Evolutionary conservation across 2,113 vertebrate genomes (phyloP).

Genomic region (Nettapus auritus): DNA sequence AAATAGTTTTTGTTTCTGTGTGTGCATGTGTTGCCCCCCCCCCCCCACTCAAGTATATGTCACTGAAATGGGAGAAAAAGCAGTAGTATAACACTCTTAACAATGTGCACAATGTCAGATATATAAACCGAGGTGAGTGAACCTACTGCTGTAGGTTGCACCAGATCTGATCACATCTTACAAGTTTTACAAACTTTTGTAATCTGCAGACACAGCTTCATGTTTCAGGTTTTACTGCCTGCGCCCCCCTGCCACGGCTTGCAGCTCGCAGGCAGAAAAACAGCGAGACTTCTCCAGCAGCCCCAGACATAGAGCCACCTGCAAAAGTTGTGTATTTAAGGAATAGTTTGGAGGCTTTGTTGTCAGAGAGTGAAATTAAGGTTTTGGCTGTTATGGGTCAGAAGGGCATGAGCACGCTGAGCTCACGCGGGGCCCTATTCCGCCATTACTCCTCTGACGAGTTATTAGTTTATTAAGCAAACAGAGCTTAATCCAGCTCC

Average conservation of each 20-base stretch:
- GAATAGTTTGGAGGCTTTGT: constrained; percentile 27
- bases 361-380: constrained; percentile 41
- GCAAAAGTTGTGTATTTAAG: constrained; percentile 23
- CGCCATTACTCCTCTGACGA: neutral
- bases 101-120: neutral
- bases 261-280: neutral
- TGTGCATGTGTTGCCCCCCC: neutral
- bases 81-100: neutral
- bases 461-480: constrained; percentile 26
- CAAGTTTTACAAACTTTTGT: constrained; percentile 43
- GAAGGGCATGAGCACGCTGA: neutral
- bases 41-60: neutral
- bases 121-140: neutral
- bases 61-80: neutral
- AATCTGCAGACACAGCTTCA: constrained; percentile 37
- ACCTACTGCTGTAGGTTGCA: constrained; percentile 24
- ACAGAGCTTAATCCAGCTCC: constrained; percentile 4
- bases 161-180: constrained; percentile 8
- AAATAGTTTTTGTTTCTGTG: neutral
- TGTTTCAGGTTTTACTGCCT: constrained; percentile 53
- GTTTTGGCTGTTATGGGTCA: constrained; percentile 33
- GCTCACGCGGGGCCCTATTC: neutral
- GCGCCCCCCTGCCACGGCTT: neutral
- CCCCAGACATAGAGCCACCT: neutral
- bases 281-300: neutral